phyloP scores from a whole-genome alignment of 2,113 vertebrate genomes.

The Labeo rohita region DNA sequence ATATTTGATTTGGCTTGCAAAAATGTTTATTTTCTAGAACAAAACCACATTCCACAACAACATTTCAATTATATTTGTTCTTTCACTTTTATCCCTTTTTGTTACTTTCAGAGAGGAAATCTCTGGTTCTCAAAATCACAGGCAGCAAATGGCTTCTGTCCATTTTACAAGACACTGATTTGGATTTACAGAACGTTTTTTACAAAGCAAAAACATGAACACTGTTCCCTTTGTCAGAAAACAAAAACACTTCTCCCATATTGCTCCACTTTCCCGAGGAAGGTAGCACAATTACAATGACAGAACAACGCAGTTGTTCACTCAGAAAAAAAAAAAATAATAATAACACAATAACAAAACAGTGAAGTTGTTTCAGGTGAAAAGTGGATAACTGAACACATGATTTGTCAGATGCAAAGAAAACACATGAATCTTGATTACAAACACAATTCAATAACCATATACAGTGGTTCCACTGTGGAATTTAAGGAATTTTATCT shows the following conservation, averaged over 20 bases:
- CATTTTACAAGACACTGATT: slow-evolving; percentile 25
- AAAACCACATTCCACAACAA: slow-evolving; percentile 33
- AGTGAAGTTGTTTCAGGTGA: slow-evolving; percentile 8
- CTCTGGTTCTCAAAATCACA: neutral
- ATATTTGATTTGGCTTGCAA: neutral
- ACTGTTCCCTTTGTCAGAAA: slow-evolving; percentile 51
- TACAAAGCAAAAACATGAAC: slow-evolving; percentile 65
- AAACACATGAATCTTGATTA: neutral
- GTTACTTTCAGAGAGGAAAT: neutral
- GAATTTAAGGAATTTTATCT: slow-evolving; percentile 6
- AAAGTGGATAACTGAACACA: slow-evolving; percentile 10
- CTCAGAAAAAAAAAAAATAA: neutral
- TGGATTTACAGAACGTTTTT: slow-evolving; percentile 55
- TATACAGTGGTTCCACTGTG: slow-evolving; percentile 4
- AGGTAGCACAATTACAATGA: slow-evolving; percentile 26
- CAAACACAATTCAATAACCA: slow-evolving; percentile 27
- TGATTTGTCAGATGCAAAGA: slow-evolving; percentile 21
- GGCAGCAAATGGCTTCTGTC: slow-evolving; percentile 7
- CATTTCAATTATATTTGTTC: slow-evolving; percentile 3
- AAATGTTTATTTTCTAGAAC: slow-evolving; percentile 43
- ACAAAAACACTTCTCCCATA: neutral
- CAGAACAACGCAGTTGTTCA: slow-evolving; percentile 37
- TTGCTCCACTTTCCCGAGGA: neutral
- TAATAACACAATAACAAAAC: neutral
- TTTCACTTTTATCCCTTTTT: slow-evolving; percentile 1